phyloP scores from a whole-genome alignment of 1,140 invertebrate species.

The Nomia melanderi region DNA sequence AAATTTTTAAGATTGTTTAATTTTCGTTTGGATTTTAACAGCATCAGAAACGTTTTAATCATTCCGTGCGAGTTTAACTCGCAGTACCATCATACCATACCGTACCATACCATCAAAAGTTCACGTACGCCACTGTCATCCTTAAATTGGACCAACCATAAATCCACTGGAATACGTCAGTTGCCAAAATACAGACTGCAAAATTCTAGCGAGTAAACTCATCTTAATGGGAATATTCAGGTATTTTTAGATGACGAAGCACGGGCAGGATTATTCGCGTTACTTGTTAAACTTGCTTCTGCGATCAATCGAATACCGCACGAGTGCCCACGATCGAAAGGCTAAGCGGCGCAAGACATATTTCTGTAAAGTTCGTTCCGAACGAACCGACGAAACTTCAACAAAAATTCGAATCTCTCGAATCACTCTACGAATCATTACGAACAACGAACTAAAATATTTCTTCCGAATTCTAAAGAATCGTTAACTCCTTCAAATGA shows the following conservation, averaged over 20 bases:
- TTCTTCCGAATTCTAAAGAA: no score
- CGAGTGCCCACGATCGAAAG: background rate
- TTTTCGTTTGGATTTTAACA: no score
- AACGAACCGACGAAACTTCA: no score
- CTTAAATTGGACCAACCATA: background rate
- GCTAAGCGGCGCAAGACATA: background rate
- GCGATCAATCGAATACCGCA: background rate
- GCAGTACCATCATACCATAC: no score
- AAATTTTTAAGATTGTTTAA: no score
- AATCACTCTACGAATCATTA: no score
- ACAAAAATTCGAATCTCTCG: no score
- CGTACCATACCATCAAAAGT: no score
- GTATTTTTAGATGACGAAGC: slow-evolving; percentile 24
- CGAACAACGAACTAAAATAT: no score
- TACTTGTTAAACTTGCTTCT: slow-evolving; percentile 1
- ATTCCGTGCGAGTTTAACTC: no score
- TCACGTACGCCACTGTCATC: background rate
- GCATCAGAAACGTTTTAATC: background rate
- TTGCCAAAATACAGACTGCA: background rate
- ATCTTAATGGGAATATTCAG: background rate
- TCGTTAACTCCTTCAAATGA: no score
- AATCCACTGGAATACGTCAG: background rate
- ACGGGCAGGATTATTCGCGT: slow-evolving; percentile 3
- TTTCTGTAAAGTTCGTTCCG: background rate
- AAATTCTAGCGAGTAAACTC: background rate